These are phyloP conservation scores for Ciconia stormi DNA, from an alignment of 2,113 vertebrate genomes.

Conservation along the genomic window DNA sequence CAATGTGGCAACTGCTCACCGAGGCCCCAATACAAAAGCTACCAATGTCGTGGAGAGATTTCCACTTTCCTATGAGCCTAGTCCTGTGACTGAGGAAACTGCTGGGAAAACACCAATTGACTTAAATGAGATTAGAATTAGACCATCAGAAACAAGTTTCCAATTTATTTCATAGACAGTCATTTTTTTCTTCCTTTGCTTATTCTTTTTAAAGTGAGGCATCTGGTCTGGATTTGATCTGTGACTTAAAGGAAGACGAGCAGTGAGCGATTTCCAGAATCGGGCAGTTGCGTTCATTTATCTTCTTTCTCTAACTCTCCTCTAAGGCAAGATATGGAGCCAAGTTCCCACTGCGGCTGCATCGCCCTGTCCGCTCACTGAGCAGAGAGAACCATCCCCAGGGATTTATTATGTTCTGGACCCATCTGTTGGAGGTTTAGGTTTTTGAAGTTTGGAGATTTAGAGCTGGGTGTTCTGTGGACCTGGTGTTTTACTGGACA, in stretches of 20 bases:
- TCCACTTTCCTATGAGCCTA: neutral
- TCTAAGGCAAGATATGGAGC: neutral
- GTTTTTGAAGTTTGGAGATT: neutral
- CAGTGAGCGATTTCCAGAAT: neutral
- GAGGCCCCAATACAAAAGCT: neutral
- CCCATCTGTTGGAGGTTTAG: neutral
- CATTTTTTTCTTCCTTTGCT: neutral
- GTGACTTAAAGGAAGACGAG: conserved; percentile 38
- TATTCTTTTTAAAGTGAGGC: conserved; percentile 14
- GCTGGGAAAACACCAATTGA: neutral
- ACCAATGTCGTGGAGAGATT: fast-evolving
- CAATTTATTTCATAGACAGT: neutral
- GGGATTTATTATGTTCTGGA: neutral
- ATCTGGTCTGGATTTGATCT: conserved; percentile 61
- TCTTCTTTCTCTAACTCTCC: conserved; percentile 4
- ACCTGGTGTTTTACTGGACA: neutral
- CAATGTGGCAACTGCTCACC: neutral
- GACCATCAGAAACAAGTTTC: conserved; percentile 27
- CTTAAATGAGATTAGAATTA: neutral
- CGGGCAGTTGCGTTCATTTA: neutral
- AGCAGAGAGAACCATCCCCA: neutral
- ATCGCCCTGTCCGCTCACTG: neutral
- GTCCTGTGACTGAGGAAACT: neutral
- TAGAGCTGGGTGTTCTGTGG: neutral
- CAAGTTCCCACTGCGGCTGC: neutral